These are phyloP conservation scores for Microctonus brassicae DNA, from an alignment of 2,888 invertebrate genomes.

Conservation along the genomic window DNA sequence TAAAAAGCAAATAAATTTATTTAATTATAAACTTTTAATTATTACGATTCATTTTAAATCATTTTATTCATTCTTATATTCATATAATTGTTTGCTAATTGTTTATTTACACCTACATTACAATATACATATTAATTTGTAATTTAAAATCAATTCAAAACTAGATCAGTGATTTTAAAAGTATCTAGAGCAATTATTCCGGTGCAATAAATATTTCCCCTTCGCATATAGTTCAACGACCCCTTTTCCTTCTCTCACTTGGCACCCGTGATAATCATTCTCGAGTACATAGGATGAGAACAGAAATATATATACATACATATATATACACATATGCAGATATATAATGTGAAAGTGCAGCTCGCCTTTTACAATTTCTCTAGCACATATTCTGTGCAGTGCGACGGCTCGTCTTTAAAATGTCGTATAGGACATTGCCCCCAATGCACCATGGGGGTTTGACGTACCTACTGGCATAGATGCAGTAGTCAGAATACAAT, in stretches of 20 bases:
- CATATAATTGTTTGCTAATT: too few relatives aligned
- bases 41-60: too few relatives aligned
- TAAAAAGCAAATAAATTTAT: too few relatives aligned
- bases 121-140: neutral
- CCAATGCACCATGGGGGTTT: conserved; percentile 56
- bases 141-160: neutral
- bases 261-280: conserved; percentile 30
- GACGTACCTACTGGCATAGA: conserved; percentile 69
- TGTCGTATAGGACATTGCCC: conserved; percentile 64
- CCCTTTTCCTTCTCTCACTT: conserved; percentile 17
- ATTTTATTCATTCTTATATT: too few relatives aligned
- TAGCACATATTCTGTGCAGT: too few relatives aligned
- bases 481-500: conserved; percentile 65
- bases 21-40: too few relatives aligned
- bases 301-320: neutral
- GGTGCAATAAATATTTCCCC: conserved; percentile 6
- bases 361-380: conserved; percentile 11
- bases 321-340: neutral
- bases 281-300: conserved; percentile 1
- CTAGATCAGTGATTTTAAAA: neutral
- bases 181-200: conserved; percentile 16
- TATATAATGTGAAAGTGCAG: too few relatives aligned
- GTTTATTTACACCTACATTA: too few relatives aligned
- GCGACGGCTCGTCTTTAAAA: conserved; percentile 62
- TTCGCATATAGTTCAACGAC: conserved; percentile 30